A percentile compares a stretch with the other conserved stretches of the same genome.
These are phyloP conservation scores for Pogonus chalceus DNA, from an alignment of 1,140 invertebrate species.

Conservation along the genomic window DNA sequence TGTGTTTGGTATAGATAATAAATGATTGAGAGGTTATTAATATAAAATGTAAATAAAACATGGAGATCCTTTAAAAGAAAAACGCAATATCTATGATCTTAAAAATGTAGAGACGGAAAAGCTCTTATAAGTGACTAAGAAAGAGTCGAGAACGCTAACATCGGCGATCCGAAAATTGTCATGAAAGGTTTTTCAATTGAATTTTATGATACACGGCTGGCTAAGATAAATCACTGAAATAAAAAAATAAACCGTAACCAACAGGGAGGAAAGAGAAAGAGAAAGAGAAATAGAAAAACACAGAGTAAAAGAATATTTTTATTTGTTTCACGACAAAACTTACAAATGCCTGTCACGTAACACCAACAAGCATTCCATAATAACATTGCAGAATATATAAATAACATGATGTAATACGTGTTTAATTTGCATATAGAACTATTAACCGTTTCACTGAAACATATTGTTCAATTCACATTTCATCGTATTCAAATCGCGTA, in stretches of 20 bases:
- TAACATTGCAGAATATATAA: slow-evolving; percentile 6
- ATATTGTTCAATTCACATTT: not conserved
- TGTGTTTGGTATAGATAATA: too few relatives aligned
- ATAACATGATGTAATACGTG: slow-evolving; percentile 3
- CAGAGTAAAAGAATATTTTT: not conserved
- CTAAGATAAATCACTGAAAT: slow-evolving; percentile 4
- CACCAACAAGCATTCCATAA: slow-evolving; percentile 1
- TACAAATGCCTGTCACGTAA: not conserved
- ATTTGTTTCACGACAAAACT: not conserved
- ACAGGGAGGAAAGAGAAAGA: not conserved
- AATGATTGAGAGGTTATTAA: too few relatives aligned
- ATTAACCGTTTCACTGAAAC: not conserved
- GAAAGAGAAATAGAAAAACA: not conserved
- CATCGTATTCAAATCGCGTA: not conserved
- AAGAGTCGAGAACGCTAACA: too few relatives aligned
- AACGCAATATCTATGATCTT: too few relatives aligned
- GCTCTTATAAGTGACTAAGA: too few relatives aligned
- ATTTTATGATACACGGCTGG: not conserved
- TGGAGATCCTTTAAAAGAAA: too few relatives aligned
- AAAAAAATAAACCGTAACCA: not conserved
- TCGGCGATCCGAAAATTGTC: slow-evolving; percentile 2
- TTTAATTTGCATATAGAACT: not conserved
- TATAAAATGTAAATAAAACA: too few relatives aligned
- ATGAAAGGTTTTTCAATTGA: slow-evolving; percentile 6
- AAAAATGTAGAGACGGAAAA: too few relatives aligned